Conservation (phyloP, 2,888 invertebrate species). For the Timandra comae region DNA sequence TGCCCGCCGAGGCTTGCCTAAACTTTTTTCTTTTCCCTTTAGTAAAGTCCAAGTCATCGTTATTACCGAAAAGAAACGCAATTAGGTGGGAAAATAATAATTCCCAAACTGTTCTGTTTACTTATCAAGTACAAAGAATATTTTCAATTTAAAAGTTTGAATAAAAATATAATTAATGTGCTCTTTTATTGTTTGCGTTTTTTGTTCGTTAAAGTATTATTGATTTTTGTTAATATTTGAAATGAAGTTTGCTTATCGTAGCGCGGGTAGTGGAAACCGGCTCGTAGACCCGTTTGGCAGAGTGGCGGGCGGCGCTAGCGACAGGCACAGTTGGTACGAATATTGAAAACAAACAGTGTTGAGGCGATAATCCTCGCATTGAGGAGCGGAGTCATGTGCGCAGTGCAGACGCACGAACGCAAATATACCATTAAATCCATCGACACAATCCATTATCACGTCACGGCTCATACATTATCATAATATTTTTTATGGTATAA, state of each 20-base stretch:
- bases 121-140: neutral
- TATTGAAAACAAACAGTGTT: slow-evolving; percentile 33
- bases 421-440: slow-evolving; percentile 13
- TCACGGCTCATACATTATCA: no score
- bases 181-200: no score
- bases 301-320: neutral
- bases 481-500: no score
- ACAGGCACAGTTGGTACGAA: slow-evolving; percentile 20
- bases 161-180: neutral
- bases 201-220: no score
- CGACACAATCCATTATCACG: no score
- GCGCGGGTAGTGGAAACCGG: no score
- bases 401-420: slow-evolving; percentile 27
- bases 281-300: no score
- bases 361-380: slow-evolving; percentile 23
- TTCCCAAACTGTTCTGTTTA: slow-evolving; percentile 31
- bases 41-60: slow-evolving; percentile 47
- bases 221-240: no score
- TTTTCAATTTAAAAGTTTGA: neutral
- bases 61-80: slow-evolving; percentile 34
- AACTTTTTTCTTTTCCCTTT: slow-evolving; percentile 34
- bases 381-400: slow-evolving; percentile 25
- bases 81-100: slow-evolving; percentile 45
- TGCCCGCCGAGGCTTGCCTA: slow-evolving; percentile 22
- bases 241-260: no score